A percentile compares a stretch with the other conserved stretches of the same genome.
Evolutionary conservation across 1,140 invertebrate genomes (phyloP).

Genomic region (Drosophila parabipectinata): DNA sequence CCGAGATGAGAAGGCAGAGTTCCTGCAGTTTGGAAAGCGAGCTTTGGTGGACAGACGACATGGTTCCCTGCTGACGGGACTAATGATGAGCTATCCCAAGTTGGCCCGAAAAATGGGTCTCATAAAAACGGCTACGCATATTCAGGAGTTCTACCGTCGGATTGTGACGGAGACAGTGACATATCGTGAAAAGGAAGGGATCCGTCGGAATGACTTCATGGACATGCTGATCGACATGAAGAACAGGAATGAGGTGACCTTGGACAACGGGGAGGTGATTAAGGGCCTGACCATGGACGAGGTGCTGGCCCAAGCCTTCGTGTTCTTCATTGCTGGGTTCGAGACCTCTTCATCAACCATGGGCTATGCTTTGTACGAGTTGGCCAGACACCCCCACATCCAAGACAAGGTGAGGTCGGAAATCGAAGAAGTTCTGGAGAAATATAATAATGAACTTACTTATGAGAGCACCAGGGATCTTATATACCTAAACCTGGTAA

Average conservation of each 20-base stretch:
- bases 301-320: slow-evolving; percentile 76
- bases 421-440: slow-evolving; percentile 84
- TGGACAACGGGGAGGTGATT: slow-evolving; percentile 36
- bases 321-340: slow-evolving; percentile 87
- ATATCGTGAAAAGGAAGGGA: slow-evolving; percentile 84
- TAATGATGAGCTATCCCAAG: slow-evolving; percentile 16
- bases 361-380: slow-evolving; percentile 85
- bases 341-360: slow-evolving; percentile 87
- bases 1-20: slow-evolving; percentile 85
- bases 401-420: slow-evolving; percentile 87
- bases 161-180: slow-evolving; percentile 84
- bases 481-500: slow-evolving; percentile 85
- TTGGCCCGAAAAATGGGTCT: slow-evolving; percentile 68
- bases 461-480: slow-evolving; percentile 86
- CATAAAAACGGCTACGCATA: slow-evolving; percentile 29
- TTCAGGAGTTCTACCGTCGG: slow-evolving; percentile 84
- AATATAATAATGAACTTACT: slow-evolving; percentile 84
- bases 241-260: slow-evolving; percentile 28
- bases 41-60: slow-evolving; percentile 45
- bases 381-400: slow-evolving; percentile 86
- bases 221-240: slow-evolving; percentile 85
- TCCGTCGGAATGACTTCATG: slow-evolving; percentile 85
- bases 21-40: slow-evolving; percentile 67
- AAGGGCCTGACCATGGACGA: slow-evolving; percentile 58
- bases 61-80: neutral